These are phyloP conservation scores for Agapornis roseicollis DNA, from an alignment of 2,113 vertebrate genomes.

Conservation along the genomic window DNA sequence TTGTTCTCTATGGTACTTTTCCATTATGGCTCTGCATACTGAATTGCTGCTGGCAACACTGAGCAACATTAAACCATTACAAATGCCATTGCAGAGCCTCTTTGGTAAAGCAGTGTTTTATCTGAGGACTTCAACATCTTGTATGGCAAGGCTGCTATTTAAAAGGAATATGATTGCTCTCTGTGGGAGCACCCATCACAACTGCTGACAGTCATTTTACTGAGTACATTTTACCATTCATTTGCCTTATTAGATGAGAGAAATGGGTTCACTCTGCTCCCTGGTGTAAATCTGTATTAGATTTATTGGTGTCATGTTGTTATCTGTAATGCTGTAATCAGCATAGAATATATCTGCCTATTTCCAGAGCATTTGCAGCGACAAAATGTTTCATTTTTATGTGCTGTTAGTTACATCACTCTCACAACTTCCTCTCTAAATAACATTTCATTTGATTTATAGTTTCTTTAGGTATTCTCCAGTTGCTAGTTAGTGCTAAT, in stretches of 20 bases:
- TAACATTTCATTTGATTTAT: background rate
- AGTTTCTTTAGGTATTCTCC: background rate
- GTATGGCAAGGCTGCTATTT: background rate
- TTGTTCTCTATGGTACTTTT: background rate
- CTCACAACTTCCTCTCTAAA: background rate
- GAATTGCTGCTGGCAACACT: background rate
- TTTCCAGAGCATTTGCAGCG: background rate
- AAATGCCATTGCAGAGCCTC: background rate
- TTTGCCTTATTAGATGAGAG: background rate
- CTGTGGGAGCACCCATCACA: background rate
- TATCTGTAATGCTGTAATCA: background rate
- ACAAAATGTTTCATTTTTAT: background rate
- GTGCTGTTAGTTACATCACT: background rate
- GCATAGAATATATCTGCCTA: background rate
- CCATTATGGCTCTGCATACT: no score
- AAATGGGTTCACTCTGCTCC: background rate
- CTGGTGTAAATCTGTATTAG: background rate
- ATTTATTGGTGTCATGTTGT: background rate
- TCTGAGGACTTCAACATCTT: background rate
- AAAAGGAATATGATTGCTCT: background rate
- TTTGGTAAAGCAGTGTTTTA: background rate
- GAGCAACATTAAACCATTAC: background rate
- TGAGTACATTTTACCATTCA: fast-evolving
- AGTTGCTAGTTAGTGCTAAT: background rate
- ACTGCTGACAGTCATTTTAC: background rate